phyloP scores from a whole-genome alignment of 2,797 vertebrate genomes.

The Myotis daubentonii region DNA sequence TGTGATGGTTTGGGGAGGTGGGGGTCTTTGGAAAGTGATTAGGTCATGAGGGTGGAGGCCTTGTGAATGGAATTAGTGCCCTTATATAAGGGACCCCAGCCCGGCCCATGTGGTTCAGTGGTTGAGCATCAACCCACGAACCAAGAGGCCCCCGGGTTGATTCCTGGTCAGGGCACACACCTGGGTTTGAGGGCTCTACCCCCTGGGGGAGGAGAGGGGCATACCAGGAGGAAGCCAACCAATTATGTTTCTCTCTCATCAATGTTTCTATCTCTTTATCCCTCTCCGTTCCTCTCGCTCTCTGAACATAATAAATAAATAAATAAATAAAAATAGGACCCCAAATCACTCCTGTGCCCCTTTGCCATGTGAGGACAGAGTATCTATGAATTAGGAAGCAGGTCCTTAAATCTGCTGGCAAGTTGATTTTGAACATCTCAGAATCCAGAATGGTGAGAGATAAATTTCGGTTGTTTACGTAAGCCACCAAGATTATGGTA shows the following conservation, averaged over 20 bases:
- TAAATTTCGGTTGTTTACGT: neutral
- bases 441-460: neutral
- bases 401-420: neutral
- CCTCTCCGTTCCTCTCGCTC: no score
- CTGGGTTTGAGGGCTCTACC: no score
- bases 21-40: neutral
- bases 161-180: no score
- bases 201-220: no score
- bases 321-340: no score
- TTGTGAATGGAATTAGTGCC: neutral
- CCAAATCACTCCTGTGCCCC: neutral
- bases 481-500: neutral
- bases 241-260: no score
- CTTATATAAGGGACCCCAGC: neutral
- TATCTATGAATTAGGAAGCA: neutral
- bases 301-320: no score
- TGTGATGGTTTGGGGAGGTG: neutral
- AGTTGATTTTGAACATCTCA: neutral
- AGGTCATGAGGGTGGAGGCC: neutral
- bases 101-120: no score
- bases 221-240: no score
- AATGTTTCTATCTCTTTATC: no score
- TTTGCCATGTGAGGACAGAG: neutral
- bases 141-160: no score
- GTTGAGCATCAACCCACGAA: no score